Evolutionary conservation across 1,140 invertebrate genomes (phyloP).

Genomic region (Drosophila varians): DNA sequence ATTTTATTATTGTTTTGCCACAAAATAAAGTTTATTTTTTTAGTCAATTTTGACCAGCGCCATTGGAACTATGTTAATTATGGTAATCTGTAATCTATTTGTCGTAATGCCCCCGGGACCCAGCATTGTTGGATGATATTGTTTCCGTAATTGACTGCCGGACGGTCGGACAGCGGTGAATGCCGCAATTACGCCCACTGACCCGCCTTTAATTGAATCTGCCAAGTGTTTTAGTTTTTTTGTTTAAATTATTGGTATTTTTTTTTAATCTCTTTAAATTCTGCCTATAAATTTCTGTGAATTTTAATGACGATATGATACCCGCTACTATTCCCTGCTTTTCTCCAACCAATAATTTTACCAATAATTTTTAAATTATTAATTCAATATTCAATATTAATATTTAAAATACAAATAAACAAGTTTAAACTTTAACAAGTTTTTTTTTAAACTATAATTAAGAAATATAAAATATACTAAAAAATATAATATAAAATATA

Average conservation of each 20-base stretch:
- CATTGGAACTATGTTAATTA: slow-evolving; percentile 69
- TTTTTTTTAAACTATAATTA: no score
- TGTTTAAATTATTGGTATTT: background rate
- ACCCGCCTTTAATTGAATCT: slow-evolving; percentile 20
- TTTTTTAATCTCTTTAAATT: no score
- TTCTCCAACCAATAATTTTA: no score
- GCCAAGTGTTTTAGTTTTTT: slow-evolving; percentile 9
- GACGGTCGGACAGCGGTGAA: background rate
- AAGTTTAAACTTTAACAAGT: no score
- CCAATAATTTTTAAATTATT: no score
- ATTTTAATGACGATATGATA: no score
- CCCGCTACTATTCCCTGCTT: no score
- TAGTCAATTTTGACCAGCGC: slow-evolving; percentile 17
- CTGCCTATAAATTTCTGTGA: background rate
- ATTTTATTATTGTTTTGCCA: slow-evolving; percentile 23
- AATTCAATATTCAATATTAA: no score
- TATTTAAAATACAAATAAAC: no score
- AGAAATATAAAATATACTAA: no score
- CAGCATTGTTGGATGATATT: slow-evolving; percentile 27
- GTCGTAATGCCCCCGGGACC: slow-evolving; percentile 15
- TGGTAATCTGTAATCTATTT: slow-evolving; percentile 47
- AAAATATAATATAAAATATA: no score
- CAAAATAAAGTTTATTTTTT: slow-evolving; percentile 26
- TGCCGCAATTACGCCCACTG: slow-evolving; percentile 7
- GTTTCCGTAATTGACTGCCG: slow-evolving; percentile 28